Base-by-base conservation (phyloP, 37 sponge, comb jelly and placozoan genomes). In the Ephydatia muelleri region DNA sequence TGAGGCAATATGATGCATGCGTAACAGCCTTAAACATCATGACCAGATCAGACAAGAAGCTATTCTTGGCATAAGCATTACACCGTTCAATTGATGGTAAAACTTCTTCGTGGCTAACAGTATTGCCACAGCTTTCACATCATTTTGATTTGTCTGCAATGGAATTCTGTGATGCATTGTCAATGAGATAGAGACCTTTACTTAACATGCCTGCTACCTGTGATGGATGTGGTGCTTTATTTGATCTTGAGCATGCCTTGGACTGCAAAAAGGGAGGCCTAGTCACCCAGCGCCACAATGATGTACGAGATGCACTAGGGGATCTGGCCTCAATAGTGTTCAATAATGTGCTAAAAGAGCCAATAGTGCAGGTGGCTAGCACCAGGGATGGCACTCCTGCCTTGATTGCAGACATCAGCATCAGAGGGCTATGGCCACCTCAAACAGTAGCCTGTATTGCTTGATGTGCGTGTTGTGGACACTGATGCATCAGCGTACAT, bases 381-480 rank as follows among this genome's bases (percentile, higher is more conserved):
- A 70, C 77, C 30, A 19, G 38, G 4, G 30, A 13, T 29, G 48
- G 35, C n/a, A 26, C 30, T 48, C 80, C 37, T 4, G 72, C 89
- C 29, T 57, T 83, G 25, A 67, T 88, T 64, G 84, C 84, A 35
- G 78, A 83, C 67, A 72, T 88, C 30, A 31, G 89, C 14, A 79
- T 83, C 25, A 47, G 89, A 35, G 89, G 84, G 33, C 78, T 88
- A 21, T 88, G 79, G 84, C 78, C 72, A 25, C 79, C 79, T 49
- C 78, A 88, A 66, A 21, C 82, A 38, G 73, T 26, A 72, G 82
- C 82, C n/a, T n/a, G n/a, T n/a, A 29, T 88, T 88, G 78, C 49
- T 88, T 77, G 89, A 88, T 88, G 49, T 83, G 19, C 70, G 72
- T 77, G 84, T 88, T 65, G 72, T 77, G 67, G 89, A 82, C 83